phyloP scores from a whole-genome alignment of 1,140 invertebrate genomes.

The Papilio polytes region DNA sequence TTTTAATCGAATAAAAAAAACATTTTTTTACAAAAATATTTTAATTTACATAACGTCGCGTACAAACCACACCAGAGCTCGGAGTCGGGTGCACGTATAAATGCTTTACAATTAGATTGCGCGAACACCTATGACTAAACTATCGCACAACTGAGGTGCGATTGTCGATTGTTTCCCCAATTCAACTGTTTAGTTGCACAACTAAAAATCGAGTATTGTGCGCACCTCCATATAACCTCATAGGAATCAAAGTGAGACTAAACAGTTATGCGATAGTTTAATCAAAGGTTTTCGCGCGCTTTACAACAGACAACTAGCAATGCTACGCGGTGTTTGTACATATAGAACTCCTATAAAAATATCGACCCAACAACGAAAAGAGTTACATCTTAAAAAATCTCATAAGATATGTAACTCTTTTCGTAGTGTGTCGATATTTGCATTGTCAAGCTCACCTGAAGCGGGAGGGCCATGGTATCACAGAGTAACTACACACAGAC shows the following conservation, averaged over 20 bases:
- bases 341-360: slow-evolving; percentile 51
- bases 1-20: slow-evolving; percentile 53
- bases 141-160: too few relatives aligned
- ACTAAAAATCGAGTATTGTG: too few relatives aligned
- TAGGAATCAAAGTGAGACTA: too few relatives aligned
- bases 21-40: slow-evolving; percentile 67
- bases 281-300: too few relatives aligned
- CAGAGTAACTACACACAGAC: slow-evolving; percentile 53
- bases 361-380: background rate
- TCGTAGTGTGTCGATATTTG: slow-evolving; percentile 32
- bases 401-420: background rate
- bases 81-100: slow-evolving; percentile 59
- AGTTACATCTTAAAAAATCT: background rate
- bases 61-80: slow-evolving; percentile 61
- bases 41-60: slow-evolving; percentile 67
- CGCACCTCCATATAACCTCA: too few relatives aligned
- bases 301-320: slow-evolving; percentile 57
- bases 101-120: slow-evolving; percentile 55
- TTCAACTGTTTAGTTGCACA: too few relatives aligned
- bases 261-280: too few relatives aligned
- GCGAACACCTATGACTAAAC: too few relatives aligned
- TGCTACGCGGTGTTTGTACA: slow-evolving; percentile 58
- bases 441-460: slow-evolving; percentile 49
- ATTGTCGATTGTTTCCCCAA: too few relatives aligned
- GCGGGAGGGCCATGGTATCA: slow-evolving; percentile 61